A percentile compares a stretch with the other conserved stretches of the same genome.
Conservation (phyloP, 2,888 invertebrate species). For the Drosophila histrio region DNA sequence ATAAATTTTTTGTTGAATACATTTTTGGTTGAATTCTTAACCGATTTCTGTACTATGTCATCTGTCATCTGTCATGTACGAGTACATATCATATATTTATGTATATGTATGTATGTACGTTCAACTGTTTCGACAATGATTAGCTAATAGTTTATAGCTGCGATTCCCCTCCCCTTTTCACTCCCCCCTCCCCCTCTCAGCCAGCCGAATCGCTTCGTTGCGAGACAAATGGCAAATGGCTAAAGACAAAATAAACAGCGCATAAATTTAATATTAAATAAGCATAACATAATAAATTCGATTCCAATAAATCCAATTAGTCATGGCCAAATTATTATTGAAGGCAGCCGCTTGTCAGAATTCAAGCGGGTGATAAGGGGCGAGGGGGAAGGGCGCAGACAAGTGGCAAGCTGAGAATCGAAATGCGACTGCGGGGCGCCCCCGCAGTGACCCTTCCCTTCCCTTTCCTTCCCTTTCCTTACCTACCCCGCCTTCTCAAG, state of each 20-base stretch:
- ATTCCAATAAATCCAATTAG: slow-evolving; percentile 83
- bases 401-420: slow-evolving; percentile 20
- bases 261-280: slow-evolving; percentile 76
- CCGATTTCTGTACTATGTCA: neutral
- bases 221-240: slow-evolving; percentile 18
- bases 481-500: neutral
- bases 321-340: slow-evolving; percentile 81
- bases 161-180: neutral
- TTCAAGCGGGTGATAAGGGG: slow-evolving; percentile 1
- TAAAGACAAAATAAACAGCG: slow-evolving; percentile 67
- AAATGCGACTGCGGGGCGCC: slow-evolving; percentile 18
- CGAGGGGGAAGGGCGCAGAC: neutral
- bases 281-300: slow-evolving; percentile 81
- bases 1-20: neutral
- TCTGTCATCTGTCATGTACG: too few species aligned
- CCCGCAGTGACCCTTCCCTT: slow-evolving; percentile 23
- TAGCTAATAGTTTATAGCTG: slow-evolving; percentile 13
- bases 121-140: slow-evolving; percentile 1
- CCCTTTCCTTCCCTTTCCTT: too few species aligned
- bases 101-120: neutral
- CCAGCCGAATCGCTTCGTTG: neutral
- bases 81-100: neutral
- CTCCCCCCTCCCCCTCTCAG: neutral
- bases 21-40: neutral
- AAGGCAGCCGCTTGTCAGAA: slow-evolving; percentile 59